These are phyloP conservation scores for Leptinotarsa undecemlineata DNA, from an alignment of 1,140 invertebrate species.

Conservation along the genomic window DNA sequence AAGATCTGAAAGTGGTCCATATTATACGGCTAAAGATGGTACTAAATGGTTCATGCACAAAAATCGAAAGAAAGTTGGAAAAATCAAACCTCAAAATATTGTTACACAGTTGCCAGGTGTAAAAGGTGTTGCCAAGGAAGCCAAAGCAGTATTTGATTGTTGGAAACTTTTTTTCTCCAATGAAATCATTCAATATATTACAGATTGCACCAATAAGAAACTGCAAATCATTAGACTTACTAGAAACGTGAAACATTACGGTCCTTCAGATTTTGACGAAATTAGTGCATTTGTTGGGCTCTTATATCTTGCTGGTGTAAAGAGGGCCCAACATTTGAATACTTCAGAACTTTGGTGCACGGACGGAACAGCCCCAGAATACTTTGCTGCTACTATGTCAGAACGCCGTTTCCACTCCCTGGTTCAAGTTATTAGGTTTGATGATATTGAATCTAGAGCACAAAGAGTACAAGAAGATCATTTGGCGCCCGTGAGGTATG, in stretches of 20 bases:
- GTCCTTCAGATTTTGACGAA: neutral
- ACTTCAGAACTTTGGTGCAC: slow-evolving; percentile 52
- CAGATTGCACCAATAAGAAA: slow-evolving; percentile 14
- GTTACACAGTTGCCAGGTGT: neutral
- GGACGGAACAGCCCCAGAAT: slow-evolving; percentile 55
- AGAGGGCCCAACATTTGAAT: slow-evolving; percentile 53
- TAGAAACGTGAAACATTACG: neutral
- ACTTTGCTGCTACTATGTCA: slow-evolving; percentile 31
- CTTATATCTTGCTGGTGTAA: slow-evolving; percentile 58
- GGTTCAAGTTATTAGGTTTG: slow-evolving; percentile 39
- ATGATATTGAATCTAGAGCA: slow-evolving; percentile 38
- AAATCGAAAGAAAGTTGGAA: neutral
- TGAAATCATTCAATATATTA: neutral
- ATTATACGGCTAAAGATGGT: neutral
- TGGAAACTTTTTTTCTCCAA: slow-evolving; percentile 6
- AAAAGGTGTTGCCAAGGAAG: neutral
- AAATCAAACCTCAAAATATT: neutral
- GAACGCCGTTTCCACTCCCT: slow-evolving; percentile 27
- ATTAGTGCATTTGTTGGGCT: slow-evolving; percentile 51
- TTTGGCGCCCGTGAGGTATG: slow-evolving; percentile 1
- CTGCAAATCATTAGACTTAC: slow-evolving; percentile 4
- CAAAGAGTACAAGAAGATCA: slow-evolving; percentile 52
- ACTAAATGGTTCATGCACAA: neutral
- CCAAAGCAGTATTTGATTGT: neutral
- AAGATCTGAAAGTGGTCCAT: neutral